Conservation (phyloP, 2,888 invertebrate species). For the Venustoraphidia nigricollis region DNA sequence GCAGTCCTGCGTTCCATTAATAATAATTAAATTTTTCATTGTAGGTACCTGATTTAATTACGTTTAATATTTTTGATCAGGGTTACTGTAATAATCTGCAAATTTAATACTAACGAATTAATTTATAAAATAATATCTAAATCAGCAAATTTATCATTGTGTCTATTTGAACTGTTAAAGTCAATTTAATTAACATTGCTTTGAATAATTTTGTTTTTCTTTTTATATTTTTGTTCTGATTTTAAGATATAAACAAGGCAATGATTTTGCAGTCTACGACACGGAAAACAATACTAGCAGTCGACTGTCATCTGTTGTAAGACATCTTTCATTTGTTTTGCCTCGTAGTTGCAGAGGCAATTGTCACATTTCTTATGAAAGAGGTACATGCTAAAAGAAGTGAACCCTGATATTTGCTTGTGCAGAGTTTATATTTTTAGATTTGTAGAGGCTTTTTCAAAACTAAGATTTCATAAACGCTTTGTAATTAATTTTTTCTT, state of each 20-base stretch:
- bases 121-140: too few species aligned
- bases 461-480: conserved; percentile 5
- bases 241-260: conserved; percentile 24
- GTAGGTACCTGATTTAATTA: too few species aligned
- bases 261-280: conserved; percentile 29
- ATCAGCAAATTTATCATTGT: too few species aligned
- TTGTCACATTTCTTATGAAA: conserved; percentile 51
- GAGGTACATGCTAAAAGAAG: conserved; percentile 39
- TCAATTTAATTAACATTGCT: too few species aligned
- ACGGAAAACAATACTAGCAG: conserved; percentile 23
- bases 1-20: too few species aligned
- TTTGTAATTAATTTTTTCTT: conserved; percentile 3
- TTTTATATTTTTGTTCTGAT: conserved; percentile 21
- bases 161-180: too few species aligned
- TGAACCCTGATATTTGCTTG: too few species aligned
- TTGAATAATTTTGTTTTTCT: conserved; percentile 11
- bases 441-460: conserved; percentile 5
- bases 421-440: conserved; percentile 6
- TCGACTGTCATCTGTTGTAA: conserved; percentile 27
- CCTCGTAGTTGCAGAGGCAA: conserved; percentile 57
- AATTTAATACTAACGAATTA: too few species aligned
- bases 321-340: conserved; percentile 43
- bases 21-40: too few species aligned
- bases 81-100: too few species aligned
- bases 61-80: too few species aligned